phyloP scores from a whole-genome alignment of 2,888 invertebrate genomes.

The Cephus pygmeus region DNA sequence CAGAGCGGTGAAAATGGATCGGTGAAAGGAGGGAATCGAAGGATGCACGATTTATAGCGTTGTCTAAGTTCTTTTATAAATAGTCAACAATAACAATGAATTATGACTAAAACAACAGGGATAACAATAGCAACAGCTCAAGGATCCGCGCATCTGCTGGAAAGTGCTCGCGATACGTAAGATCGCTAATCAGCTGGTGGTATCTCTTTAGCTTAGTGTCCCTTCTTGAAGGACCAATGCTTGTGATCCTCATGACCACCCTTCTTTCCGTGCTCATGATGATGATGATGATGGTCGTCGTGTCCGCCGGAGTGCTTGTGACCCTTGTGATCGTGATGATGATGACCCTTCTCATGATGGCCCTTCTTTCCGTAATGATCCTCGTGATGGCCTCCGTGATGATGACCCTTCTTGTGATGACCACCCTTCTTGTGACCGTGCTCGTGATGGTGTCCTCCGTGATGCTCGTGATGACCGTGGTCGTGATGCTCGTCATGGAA shows the following conservation, averaged over 20 bases:
- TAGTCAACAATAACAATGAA: slow-evolving; percentile 24
- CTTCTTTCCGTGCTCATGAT: slow-evolving; percentile 79
- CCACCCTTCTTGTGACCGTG: slow-evolving; percentile 83
- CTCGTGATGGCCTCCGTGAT: slow-evolving; percentile 79
- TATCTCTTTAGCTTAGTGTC: slow-evolving; percentile 35
- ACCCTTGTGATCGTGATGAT: slow-evolving; percentile 80
- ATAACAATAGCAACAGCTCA: slow-evolving; percentile 15
- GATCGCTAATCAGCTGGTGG: slow-evolving; percentile 19
- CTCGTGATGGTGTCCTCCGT: slow-evolving; percentile 80
- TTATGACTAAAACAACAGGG: slow-evolving; percentile 15
- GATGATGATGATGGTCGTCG: slow-evolving; percentile 77
- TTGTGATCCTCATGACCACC: slow-evolving; percentile 81
- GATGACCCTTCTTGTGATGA: slow-evolving; percentile 79
- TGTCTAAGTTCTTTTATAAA: slow-evolving; percentile 21
- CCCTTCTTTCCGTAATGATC: slow-evolving; percentile 82
- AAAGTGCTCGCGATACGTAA: slow-evolving; percentile 10
- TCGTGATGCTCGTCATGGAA: slow-evolving; percentile 86
- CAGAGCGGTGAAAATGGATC: background rate
- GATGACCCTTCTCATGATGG: slow-evolving; percentile 79
- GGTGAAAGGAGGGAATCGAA: background rate
- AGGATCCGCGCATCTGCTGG: slow-evolving; percentile 8
- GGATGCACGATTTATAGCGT: background rate
- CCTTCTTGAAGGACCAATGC: slow-evolving; percentile 74
- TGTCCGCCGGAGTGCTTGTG: slow-evolving; percentile 82
- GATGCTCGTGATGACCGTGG: slow-evolving; percentile 81